phyloP scores from a whole-genome alignment of 2,888 invertebrate genomes.

The Oegoconia quadripuncta region DNA sequence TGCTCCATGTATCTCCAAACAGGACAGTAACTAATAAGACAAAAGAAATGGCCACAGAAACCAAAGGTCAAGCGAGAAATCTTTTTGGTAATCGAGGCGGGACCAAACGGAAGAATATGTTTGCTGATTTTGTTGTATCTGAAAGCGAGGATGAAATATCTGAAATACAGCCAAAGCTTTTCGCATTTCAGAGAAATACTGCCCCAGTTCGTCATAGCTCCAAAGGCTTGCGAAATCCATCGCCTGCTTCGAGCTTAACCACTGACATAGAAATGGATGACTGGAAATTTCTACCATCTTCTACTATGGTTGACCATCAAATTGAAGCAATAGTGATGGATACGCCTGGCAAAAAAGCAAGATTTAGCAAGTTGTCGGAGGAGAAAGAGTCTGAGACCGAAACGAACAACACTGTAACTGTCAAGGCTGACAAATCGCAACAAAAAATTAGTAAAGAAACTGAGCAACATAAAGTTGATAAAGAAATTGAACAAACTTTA shows the following conservation, averaged over 20 bases:
- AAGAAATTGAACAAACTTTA: no score
- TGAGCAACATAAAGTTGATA: not conserved
- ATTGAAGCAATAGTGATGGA: conserved; percentile 32
- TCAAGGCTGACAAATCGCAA: conserved; percentile 24
- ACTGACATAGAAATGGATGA: conserved; percentile 63
- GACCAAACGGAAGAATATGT: conserved; percentile 57
- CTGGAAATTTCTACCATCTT: conserved; percentile 62
- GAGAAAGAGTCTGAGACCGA: conserved; percentile 30
- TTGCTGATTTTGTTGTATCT: conserved; percentile 54
- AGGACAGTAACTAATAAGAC: conserved; percentile 49
- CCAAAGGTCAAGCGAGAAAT: conserved; percentile 38
- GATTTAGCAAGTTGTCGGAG: conserved; percentile 42
- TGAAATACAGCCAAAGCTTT: conserved; percentile 52
- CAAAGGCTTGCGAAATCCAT: conserved; percentile 32
- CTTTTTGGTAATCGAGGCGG: conserved; percentile 48
- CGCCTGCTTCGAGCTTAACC: conserved; percentile 46
- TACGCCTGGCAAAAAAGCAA: conserved; percentile 43
- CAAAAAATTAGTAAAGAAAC: conserved; percentile 32
- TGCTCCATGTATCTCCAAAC: conserved; percentile 49
- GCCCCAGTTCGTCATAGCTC: conserved; percentile 27
- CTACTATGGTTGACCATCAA: conserved; percentile 65
- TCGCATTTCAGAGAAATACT: conserved; percentile 41
- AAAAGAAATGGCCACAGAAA: conserved; percentile 33
- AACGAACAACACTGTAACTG: conserved; percentile 17
- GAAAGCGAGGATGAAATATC: conserved; percentile 64